Percentiles rank a stretch among this genome's conserved stretches.
These are phyloP conservation scores for Crotalus adamanteus DNA, from an alignment of 2,797 vertebrate genomes.

Conservation along the genomic window DNA sequence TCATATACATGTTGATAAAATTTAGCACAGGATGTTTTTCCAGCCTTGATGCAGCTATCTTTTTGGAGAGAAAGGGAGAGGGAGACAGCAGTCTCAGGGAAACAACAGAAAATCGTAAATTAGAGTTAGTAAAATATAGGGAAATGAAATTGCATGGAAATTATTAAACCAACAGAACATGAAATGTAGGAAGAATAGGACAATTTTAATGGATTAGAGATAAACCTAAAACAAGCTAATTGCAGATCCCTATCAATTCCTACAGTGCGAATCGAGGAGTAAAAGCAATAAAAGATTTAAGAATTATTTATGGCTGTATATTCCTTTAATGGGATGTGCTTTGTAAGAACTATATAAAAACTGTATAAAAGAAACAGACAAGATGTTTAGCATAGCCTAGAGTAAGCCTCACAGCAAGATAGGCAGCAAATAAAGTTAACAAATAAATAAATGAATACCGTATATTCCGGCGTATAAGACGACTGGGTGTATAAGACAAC, in stretches of 20 bases:
- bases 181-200: background rate
- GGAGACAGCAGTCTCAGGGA: background rate
- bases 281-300: background rate
- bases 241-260: background rate
- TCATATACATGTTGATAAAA: background rate
- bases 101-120: background rate
- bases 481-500: too few relatives aligned
- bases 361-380: background rate
- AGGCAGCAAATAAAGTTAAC: background rate
- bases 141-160: background rate
- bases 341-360: background rate
- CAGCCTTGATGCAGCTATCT: background rate
- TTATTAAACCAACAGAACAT: background rate
- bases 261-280: background rate
- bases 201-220: background rate
- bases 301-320: background rate
- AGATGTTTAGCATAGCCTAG: background rate
- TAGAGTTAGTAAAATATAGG: background rate
- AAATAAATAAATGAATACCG: background rate
- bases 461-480: too few relatives aligned
- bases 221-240: background rate
- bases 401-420: background rate
- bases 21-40: background rate
- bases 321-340: background rate
- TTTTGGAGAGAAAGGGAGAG: background rate